Evolutionary conservation across 2,113 vertebrate species (phyloP).

Genomic region (Petroica traversi): DNA sequence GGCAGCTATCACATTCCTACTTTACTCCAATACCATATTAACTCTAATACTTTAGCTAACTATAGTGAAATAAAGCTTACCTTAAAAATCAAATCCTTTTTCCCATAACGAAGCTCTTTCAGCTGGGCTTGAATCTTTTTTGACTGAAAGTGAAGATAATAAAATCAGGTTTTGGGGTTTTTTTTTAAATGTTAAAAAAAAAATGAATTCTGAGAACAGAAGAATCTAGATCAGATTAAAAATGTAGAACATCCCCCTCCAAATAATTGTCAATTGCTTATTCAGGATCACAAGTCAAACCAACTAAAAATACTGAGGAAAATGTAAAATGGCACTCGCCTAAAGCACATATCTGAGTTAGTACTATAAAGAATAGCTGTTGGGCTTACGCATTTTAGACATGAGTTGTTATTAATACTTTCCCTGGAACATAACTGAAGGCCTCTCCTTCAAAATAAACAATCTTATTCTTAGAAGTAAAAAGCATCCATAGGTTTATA

Average conservation of each 20-base stretch:
- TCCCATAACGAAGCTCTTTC: constrained; percentile 97
- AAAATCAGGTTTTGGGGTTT: constrained; percentile 24
- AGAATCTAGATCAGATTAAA: neutral
- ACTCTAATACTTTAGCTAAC: neutral
- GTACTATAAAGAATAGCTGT: neutral
- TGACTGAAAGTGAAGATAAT: constrained; percentile 86
- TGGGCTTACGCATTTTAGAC: neutral
- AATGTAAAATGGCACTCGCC: neutral
- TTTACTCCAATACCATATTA: neutral
- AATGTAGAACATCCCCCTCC: rapidly evolving
- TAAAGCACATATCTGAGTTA: neutral
- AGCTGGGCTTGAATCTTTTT: constrained; percentile 98
- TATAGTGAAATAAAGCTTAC: constrained; percentile 73
- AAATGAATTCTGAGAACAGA: neutral
- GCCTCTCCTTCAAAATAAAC: neutral
- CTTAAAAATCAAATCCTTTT: constrained; percentile 99
- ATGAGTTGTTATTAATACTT: neutral
- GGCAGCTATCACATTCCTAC: neutral
- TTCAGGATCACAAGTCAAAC: neutral
- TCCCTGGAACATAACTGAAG: neutral
- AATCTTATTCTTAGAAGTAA: neutral
- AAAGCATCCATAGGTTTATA: neutral
- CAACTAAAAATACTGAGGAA: neutral
- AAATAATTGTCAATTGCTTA: neutral
- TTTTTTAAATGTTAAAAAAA: constrained; percentile 31